These are phyloP conservation scores for Conomelus anceps DNA, from an alignment of 2,888 invertebrate genomes.

Conservation along the genomic window DNA sequence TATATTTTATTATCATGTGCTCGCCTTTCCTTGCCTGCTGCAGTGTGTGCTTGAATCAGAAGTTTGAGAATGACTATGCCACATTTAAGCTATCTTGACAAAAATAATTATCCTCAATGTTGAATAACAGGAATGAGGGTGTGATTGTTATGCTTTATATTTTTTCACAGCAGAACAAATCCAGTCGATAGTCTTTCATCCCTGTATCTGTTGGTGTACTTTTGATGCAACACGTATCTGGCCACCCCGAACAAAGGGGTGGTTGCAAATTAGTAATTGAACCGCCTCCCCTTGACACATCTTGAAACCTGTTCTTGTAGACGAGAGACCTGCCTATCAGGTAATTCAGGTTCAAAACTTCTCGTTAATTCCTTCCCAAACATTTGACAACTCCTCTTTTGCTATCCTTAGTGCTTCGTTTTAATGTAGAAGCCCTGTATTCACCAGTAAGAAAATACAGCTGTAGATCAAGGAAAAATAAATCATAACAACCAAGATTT, in stretches of 20 bases:
- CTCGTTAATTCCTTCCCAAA: background rate
- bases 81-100: no score
- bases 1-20: no score
- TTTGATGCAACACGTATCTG: background rate
- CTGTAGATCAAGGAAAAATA: background rate
- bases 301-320: background rate
- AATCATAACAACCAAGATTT: background rate
- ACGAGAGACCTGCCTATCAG: background rate
- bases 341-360: background rate
- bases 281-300: background rate
- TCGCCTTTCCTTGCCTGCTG: no score
- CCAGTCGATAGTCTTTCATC: background rate
- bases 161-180: background rate
- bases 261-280: background rate
- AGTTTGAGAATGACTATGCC: no score
- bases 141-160: no score
- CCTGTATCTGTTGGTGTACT: background rate
- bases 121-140: background rate
- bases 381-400: background rate
- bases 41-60: no score
- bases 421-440: no score
- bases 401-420: background rate
- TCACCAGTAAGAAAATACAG: background rate
- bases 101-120: no score
- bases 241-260: background rate